A percentile compares a stretch with the other conserved stretches of the same genome.
phyloP scores from a whole-genome alignment of 1,140 invertebrate species.

The Colletes gigas region DNA sequence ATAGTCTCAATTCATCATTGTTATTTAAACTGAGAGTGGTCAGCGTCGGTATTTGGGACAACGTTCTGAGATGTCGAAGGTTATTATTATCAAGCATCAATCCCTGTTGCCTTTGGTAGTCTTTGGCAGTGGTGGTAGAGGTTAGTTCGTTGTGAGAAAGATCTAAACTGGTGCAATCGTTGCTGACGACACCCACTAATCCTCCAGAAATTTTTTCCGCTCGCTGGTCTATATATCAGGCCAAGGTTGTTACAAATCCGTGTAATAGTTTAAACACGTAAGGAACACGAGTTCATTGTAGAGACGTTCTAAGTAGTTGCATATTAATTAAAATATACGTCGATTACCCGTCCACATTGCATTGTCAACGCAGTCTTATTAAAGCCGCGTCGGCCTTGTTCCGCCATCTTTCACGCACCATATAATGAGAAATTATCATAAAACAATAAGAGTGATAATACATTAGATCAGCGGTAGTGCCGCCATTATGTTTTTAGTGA shows the following conservation, averaged over 20 bases:
- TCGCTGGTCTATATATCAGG: slow-evolving; percentile 78
- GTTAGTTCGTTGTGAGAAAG: slow-evolving; percentile 86
- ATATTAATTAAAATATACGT: slow-evolving; percentile 4
- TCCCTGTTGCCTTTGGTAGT: slow-evolving; percentile 87
- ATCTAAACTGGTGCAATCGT: slow-evolving; percentile 79
- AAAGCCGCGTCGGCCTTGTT: slow-evolving; percentile 69
- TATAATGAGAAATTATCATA: slow-evolving; percentile 38
- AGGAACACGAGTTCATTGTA: neutral
- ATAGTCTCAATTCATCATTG: slow-evolving; percentile 71
- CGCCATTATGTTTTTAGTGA: neutral
- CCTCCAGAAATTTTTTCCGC: slow-evolving; percentile 74
- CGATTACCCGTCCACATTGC: slow-evolving; percentile 67
- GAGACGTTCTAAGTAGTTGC: slow-evolving; percentile 3
- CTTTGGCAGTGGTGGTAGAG: slow-evolving; percentile 86
- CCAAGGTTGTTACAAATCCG: slow-evolving; percentile 61
- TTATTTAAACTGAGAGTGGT: slow-evolving; percentile 94
- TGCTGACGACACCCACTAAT: slow-evolving; percentile 72
- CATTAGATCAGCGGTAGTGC: neutral
- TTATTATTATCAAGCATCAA: slow-evolving; percentile 94
- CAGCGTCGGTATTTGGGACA: slow-evolving; percentile 85
- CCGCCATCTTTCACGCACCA: slow-evolving; percentile 74
- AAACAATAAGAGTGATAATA: slow-evolving; percentile 33
- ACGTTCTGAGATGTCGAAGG: slow-evolving; percentile 84
- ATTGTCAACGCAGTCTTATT: slow-evolving; percentile 76
- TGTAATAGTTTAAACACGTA: neutral